Percentiles rank a stretch among this genome's conserved stretches.
These are phyloP conservation scores for Pseudocheirus occidentalis DNA, from an alignment of 2,797 vertebrate genomes.

Conservation along the genomic window DNA sequence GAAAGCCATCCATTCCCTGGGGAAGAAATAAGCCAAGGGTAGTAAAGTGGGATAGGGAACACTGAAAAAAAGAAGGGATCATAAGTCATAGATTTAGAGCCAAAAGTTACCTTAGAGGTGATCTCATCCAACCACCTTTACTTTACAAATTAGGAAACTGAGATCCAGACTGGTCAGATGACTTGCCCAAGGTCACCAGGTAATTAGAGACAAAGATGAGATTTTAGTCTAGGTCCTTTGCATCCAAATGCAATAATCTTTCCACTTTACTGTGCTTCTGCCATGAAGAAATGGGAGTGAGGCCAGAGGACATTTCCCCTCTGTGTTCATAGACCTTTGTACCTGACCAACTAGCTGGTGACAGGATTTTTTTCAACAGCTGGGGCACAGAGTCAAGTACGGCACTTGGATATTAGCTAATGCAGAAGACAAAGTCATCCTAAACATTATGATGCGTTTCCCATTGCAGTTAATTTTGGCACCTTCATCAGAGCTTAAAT, in stretches of 20 bases:
- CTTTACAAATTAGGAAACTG: not conserved
- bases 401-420: constrained; percentile 45
- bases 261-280: not conserved
- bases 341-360: constrained; percentile 7
- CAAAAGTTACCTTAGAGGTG: not conserved
- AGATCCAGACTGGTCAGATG: not conserved
- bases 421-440: constrained; percentile 73
- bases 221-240: not conserved
- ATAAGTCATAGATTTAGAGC: not conserved
- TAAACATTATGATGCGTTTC: constrained; percentile 78
- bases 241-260: not conserved
- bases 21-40: not conserved
- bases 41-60: not conserved
- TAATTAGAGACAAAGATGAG: not conserved
- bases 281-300: not conserved
- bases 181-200: not conserved
- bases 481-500: constrained; percentile 80
- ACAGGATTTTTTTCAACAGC: constrained; percentile 38
- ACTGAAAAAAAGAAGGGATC: not conserved
- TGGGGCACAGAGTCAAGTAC: constrained; percentile 38
- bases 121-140: not conserved
- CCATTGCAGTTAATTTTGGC: constrained; percentile 79
- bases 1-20: not conserved
- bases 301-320: not conserved
- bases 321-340: not conserved